Conservation (phyloP, 2,113 vertebrate genomes). For the Pseudopodoces humilis region DNA sequence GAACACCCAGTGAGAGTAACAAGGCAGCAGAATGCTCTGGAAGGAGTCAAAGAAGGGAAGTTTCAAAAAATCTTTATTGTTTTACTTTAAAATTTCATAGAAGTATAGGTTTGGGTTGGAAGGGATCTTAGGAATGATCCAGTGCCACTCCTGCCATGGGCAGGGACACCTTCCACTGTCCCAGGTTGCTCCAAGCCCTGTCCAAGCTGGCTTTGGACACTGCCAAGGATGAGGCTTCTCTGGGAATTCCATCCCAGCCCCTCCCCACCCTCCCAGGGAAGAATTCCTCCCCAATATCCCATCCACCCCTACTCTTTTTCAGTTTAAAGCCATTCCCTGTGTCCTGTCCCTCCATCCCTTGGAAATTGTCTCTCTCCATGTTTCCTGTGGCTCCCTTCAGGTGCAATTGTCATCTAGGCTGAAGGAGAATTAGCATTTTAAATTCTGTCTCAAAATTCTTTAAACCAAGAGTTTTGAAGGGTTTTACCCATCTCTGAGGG, state of each 20-base stretch:
- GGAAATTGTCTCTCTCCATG: neutral
- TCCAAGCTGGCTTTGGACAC: neutral
- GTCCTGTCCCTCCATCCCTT: neutral
- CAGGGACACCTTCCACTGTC: neutral
- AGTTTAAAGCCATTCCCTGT: neutral
- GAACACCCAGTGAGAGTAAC: neutral
- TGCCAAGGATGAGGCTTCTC: neutral
- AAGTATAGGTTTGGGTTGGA: neutral
- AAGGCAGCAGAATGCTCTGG: neutral
- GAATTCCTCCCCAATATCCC: neutral
- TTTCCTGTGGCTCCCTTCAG: neutral
- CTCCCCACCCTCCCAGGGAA: neutral
- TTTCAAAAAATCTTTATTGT: neutral
- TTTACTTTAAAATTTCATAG: neutral
- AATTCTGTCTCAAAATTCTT: neutral
- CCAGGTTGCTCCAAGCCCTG: neutral
- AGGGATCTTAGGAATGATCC: neutral
- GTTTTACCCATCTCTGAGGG: neutral
- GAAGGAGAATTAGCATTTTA: neutral
- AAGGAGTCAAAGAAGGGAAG: neutral
- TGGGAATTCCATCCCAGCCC: neutral
- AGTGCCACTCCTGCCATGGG: neutral
- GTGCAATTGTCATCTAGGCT: neutral
- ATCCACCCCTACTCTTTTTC: accelerated
- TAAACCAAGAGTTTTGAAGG: neutral